Evolutionary conservation across 2,888 invertebrate species (phyloP).

Genomic region (Athalia rosae): DNA sequence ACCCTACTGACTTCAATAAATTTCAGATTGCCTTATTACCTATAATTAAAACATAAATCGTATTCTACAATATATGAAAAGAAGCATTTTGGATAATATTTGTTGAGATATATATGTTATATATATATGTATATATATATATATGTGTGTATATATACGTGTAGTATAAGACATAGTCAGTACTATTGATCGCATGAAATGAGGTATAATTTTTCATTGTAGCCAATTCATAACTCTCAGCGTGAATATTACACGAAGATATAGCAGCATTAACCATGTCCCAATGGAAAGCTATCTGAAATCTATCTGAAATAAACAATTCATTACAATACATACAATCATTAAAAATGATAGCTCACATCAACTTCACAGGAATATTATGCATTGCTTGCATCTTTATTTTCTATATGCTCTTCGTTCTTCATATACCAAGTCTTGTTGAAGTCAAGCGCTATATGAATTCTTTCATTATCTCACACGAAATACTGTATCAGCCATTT

Average conservation of each 20-base stretch:
- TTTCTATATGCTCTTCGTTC: slow-evolving; percentile 11
- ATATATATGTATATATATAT: slow-evolving; percentile 47
- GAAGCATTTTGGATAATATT: slow-evolving; percentile 31
- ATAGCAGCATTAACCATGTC: slow-evolving; percentile 71
- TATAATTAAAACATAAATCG: slow-evolving; percentile 59
- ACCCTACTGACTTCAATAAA: slow-evolving; percentile 57
- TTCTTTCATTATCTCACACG: slow-evolving; percentile 15
- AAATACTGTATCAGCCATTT: slow-evolving; percentile 20
- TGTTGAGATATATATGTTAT: slow-evolving; percentile 6
- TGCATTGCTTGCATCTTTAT: slow-evolving; percentile 2
- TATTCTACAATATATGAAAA: slow-evolving; percentile 57
- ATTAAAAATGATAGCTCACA: slow-evolving; percentile 57
- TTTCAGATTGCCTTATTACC: slow-evolving; percentile 57
- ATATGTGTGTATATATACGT: slow-evolving; percentile 51
- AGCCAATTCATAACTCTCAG: slow-evolving; percentile 61
- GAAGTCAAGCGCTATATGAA: slow-evolving; percentile 40
- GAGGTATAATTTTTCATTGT: slow-evolving; percentile 56
- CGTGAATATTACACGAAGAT: slow-evolving; percentile 64
- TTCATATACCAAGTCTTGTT: slow-evolving; percentile 34
- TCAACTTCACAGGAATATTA: slow-evolving; percentile 25
- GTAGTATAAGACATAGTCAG: slow-evolving; percentile 52
- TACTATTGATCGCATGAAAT: slow-evolving; percentile 49
- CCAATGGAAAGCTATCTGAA: slow-evolving; percentile 73
- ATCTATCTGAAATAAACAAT: slow-evolving; percentile 73
- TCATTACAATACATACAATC: slow-evolving; percentile 68